A percentile compares a stretch with the other conserved stretches of the same genome.
Conservation (phyloP, 2,888 invertebrate genomes). For the Dyspetes luteomarginatus region DNA sequence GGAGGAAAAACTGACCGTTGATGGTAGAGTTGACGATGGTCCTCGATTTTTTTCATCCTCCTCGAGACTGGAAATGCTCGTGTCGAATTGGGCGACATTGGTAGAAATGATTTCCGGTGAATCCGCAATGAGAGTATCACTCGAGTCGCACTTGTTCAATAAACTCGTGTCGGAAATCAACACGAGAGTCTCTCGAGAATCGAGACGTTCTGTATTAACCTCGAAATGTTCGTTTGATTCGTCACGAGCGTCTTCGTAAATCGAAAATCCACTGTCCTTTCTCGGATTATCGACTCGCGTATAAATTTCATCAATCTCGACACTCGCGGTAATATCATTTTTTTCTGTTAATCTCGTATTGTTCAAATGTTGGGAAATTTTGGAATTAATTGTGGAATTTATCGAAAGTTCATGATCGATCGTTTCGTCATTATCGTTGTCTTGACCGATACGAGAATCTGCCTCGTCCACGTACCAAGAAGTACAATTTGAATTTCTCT, state of each 20-base stretch:
- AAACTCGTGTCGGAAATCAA: constrained; percentile 68
- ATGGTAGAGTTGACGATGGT: constrained; percentile 30
- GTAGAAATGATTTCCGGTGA: constrained; percentile 66
- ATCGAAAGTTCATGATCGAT: too few species aligned
- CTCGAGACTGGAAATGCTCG: constrained; percentile 44
- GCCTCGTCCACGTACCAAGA: constrained; percentile 77
- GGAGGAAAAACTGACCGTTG: constrained; percentile 69
- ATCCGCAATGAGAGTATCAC: constrained; percentile 79
- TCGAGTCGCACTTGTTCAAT: constrained; percentile 79
- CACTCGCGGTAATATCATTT: constrained; percentile 38
- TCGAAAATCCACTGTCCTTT: constrained; percentile 69
- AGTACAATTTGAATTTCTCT: constrained; percentile 71
- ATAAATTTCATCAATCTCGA: constrained; percentile 54
- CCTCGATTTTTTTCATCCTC: constrained; percentile 40
- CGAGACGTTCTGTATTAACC: constrained; percentile 27
- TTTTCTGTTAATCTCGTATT: constrained; percentile 50
- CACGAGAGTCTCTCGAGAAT: constrained; percentile 69
- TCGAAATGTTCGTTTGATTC: constrained; percentile 34
- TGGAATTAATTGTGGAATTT: too few species aligned
- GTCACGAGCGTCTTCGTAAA: constrained; percentile 76
- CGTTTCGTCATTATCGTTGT: constrained; percentile 64
- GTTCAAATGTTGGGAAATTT: neutral
- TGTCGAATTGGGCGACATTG: constrained; percentile 30
- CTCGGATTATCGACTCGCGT: constrained; percentile 23
- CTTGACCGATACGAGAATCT: constrained; percentile 25